Conservation (phyloP, 2,797 vertebrate species). For the Sylvia borin region DNA sequence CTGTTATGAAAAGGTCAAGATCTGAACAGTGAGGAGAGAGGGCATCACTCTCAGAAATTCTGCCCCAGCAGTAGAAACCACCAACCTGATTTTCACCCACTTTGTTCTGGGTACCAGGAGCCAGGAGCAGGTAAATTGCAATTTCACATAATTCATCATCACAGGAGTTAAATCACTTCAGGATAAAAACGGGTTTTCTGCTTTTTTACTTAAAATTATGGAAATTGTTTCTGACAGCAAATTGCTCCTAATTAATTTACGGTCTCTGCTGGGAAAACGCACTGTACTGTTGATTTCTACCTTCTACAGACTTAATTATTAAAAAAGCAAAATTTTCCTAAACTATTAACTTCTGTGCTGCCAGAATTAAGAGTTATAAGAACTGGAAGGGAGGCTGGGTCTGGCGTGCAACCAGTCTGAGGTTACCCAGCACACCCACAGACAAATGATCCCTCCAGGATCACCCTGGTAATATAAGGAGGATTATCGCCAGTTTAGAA, state of each 20-base stretch:
- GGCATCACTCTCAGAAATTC: slow-evolving; percentile 66
- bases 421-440: neutral
- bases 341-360: slow-evolving; percentile 71
- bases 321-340: slow-evolving; percentile 71
- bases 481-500: slow-evolving; percentile 16
- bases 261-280: slow-evolving; percentile 79
- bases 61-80: slow-evolving; percentile 41
- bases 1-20: slow-evolving; percentile 76
- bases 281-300: slow-evolving; percentile 80
- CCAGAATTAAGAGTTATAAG: slow-evolving; percentile 45
- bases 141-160: slow-evolving; percentile 73
- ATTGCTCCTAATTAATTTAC: slow-evolving; percentile 84
- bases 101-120: neutral
- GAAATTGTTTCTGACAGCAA: slow-evolving; percentile 83
- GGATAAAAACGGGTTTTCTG: slow-evolving; percentile 74
- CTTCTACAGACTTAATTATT: slow-evolving; percentile 79
- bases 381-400: neutral
- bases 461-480: neutral
- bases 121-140: slow-evolving; percentile 56
- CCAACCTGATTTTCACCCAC: neutral
- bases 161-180: slow-evolving; percentile 77
- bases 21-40: slow-evolving; percentile 21
- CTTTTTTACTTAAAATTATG: slow-evolving; percentile 79
- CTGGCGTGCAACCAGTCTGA: neutral
- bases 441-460: neutral